phyloP scores from a whole-genome alignment of 2,113 vertebrate species.

The Pyxicephalus adspersus region DNA sequence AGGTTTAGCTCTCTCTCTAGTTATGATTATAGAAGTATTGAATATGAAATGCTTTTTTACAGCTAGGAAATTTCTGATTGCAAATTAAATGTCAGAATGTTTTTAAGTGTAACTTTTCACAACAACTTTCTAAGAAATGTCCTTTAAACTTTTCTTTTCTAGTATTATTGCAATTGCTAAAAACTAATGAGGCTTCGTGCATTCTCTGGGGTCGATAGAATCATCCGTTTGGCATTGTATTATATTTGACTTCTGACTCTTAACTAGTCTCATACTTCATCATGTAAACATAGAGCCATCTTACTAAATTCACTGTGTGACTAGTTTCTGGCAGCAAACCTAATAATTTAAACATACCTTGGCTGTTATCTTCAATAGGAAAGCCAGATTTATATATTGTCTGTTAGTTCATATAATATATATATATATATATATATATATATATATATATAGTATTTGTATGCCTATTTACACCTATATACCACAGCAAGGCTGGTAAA shows the following conservation, averaged over 20 bases:
- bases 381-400: constrained; percentile 23
- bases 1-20: constrained; percentile 1
- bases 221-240: constrained; percentile 41
- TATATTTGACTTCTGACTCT: constrained; percentile 51
- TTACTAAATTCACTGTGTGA: constrained; percentile 50
- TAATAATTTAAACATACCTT: constrained; percentile 54
- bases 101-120: constrained; percentile 46
- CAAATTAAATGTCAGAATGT: constrained; percentile 58
- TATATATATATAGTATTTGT: no score
- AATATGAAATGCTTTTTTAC: constrained; percentile 58
- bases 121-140: constrained; percentile 53
- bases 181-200: constrained; percentile 54
- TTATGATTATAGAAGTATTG: constrained; percentile 56
- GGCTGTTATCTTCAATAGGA: constrained; percentile 31
- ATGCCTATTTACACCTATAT: no score
- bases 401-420: not conserved
- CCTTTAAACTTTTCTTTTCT: constrained; percentile 58
- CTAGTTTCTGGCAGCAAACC: constrained; percentile 34
- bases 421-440: no score
- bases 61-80: constrained; percentile 55
- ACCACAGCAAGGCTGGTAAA: no score
- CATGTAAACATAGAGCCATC: constrained; percentile 52
- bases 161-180: constrained; percentile 60
- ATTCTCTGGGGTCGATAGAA: constrained; percentile 56
- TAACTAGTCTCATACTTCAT: constrained; percentile 54